Base-by-base conservation (phyloP, 2,113 vertebrate species). In the Albula glossodonta region DNA sequence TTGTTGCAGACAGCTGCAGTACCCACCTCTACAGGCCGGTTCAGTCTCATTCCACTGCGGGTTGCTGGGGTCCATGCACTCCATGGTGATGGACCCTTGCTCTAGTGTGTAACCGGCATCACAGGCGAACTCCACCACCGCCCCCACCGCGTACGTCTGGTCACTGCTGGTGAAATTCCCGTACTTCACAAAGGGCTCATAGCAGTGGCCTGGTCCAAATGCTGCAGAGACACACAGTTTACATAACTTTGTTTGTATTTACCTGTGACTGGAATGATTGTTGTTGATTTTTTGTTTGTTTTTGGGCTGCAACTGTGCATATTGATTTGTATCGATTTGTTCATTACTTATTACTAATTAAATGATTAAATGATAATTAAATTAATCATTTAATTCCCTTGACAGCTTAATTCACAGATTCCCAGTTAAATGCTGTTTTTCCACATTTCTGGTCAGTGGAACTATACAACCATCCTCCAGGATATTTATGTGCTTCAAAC, bases 41-140 rank as follows among this genome's bases (percentile, higher is more conserved):
- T 99, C 98, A 0, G 98, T 99, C 94, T 99, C 98, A 0, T 99
- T 99, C 98, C 98, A 99, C 93, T 98, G 98, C 0, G 98, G 97
- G 87, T 98, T 97, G 0, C 93, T 94, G 51, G 94, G 93, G 15
- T 99, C 96, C 0, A 99, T 92, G 0, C 98, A 99, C 88, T 99
- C 98, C 0, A 99, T 98, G 93, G 98, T 97, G 81, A 97, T 95
- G 1, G 98, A 98, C n/a, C 98, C 98, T 90, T 99, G 98, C 91
- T 99, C 98, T 93, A 99, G 91, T 0, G 98, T 99, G 92, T 99
- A 99, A 82, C 98, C 98, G 0, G 98, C 96, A 89, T 99, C 96
- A 0, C 98, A 99, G 83, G 96, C 97, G 93, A 99, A 99, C 93
- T 99, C 98, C 90, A 98, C 98, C 0, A 97, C 96, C 5, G 98